Evolutionary conservation across 2,888 invertebrate species (phyloP).

Genomic region (Hydropsyche betteni): DNA sequence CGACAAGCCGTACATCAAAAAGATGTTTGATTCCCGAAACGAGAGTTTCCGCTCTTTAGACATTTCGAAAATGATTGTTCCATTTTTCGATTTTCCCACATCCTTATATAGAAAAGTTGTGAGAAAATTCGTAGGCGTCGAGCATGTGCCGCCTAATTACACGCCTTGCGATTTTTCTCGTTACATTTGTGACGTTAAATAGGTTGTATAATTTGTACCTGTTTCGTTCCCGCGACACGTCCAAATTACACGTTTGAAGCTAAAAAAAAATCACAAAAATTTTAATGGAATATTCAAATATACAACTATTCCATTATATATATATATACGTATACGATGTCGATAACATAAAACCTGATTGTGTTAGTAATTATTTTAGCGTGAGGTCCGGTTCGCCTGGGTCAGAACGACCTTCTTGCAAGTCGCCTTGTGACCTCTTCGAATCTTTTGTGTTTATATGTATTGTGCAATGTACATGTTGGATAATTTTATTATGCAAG

Average conservation of each 20-base stretch:
- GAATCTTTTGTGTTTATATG: slow-evolving; percentile 9
- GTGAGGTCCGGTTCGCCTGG: slow-evolving; percentile 32
- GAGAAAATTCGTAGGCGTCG: neutral
- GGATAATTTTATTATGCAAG: neutral
- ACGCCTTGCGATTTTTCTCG: slow-evolving; percentile 2
- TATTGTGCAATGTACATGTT: slow-evolving; percentile 3
- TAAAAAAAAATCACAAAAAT: neutral
- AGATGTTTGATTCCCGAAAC: neutral
- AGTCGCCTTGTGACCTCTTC: slow-evolving; percentile 25
- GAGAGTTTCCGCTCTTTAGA: too few relatives aligned
- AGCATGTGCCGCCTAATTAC: neutral
- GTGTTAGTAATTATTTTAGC: slow-evolving; percentile 16
- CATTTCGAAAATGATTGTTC: neutral
- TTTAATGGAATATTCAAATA: neutral
- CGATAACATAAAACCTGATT: slow-evolving; percentile 9
- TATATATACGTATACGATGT: neutral
- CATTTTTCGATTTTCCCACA: neutral
- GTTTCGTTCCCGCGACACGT: neutral
- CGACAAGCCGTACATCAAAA: neutral
- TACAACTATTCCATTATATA: neutral
- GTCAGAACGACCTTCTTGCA: slow-evolving; percentile 29
- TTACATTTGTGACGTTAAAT: neutral
- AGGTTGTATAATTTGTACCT: neutral
- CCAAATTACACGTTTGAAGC: neutral
- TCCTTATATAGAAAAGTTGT: neutral